Evolutionary conservation across 2,113 vertebrate genomes (phyloP).

Genomic region (Cynopterus brachyotis): DNA sequence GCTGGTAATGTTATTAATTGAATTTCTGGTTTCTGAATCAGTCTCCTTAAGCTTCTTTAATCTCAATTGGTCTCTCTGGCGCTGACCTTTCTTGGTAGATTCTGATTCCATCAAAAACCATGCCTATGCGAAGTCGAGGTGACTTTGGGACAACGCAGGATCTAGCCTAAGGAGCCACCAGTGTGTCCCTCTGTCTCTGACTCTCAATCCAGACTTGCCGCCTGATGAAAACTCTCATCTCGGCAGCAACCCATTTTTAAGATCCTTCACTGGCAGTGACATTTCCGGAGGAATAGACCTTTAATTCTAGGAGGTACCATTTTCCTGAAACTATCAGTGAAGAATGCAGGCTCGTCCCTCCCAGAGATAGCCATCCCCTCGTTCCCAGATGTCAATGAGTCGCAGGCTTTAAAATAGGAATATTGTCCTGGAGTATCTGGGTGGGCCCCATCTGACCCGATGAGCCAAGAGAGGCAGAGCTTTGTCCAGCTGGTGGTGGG

Average conservation of each 20-base stretch:
- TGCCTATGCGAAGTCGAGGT: too few relatives aligned
- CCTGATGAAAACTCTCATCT: not conserved
- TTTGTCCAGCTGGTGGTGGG: not conserved
- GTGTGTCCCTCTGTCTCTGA: not conserved
- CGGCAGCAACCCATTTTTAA: not conserved
- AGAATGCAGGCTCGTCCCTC: not conserved
- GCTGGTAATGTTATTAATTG: not conserved
- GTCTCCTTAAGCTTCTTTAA: not conserved
- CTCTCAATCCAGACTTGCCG: not conserved
- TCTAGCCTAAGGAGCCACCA: not conserved
- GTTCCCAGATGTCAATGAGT: not conserved
- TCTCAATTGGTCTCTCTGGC: not conserved
- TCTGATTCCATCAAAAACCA: not conserved
- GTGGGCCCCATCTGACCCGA: not conserved
- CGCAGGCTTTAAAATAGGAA: not conserved
- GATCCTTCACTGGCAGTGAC: not conserved
- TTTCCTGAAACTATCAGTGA: not conserved
- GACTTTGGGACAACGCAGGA: not conserved
- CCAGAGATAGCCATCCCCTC: not conserved
- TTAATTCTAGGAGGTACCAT: not conserved
- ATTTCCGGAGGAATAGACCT: not conserved
- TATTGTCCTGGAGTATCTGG: not conserved
- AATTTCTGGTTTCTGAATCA: not conserved
- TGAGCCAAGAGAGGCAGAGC: not conserved
- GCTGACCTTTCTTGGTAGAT: not conserved